A percentile compares a stretch with the other conserved stretches of the same genome.
Conservation (phyloP, 2,797 vertebrate genomes). For the Tiaroga cobitis region DNA sequence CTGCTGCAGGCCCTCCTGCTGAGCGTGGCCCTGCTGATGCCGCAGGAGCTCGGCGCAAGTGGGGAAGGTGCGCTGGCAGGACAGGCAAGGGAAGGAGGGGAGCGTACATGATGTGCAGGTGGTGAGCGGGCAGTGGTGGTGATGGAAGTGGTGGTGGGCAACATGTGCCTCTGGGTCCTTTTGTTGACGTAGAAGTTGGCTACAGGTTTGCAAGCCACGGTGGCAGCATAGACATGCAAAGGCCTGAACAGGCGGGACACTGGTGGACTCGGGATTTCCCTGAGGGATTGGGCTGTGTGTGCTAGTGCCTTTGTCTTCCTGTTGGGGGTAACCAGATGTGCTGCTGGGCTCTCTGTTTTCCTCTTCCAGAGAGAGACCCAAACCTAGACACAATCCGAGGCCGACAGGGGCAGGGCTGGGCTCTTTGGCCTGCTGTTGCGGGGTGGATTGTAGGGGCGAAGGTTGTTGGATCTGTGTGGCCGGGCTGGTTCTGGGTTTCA, state of each 20-base stretch:
- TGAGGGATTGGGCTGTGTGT: constrained; percentile 53
- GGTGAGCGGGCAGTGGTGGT: constrained; percentile 75
- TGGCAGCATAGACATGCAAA: constrained; percentile 79
- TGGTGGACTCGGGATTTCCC: constrained; percentile 34
- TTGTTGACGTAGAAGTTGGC: constrained; percentile 66
- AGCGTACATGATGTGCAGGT: constrained; percentile 71
- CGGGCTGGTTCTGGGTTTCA: constrained; percentile 62
- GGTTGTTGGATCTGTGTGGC: constrained; percentile 39
- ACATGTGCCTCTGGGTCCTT: constrained; percentile 61
- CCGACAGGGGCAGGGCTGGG: constrained; percentile 37
- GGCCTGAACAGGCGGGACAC: constrained; percentile 62
- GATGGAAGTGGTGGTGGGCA: constrained; percentile 70
- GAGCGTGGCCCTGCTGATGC: constrained; percentile 67
- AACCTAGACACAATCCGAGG: constrained; percentile 61
- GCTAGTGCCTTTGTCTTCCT: constrained; percentile 59
- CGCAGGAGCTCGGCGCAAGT: constrained; percentile 70
- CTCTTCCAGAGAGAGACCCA: constrained; percentile 65
- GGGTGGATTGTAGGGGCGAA: background rate
- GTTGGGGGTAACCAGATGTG: constrained; percentile 53
- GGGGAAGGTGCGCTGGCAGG: constrained; percentile 70
- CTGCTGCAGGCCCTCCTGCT: constrained; percentile 63
- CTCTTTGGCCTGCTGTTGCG: constrained; percentile 65
- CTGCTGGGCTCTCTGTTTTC: constrained; percentile 60
- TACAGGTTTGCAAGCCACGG: constrained; percentile 67
- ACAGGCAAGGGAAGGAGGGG: constrained; percentile 64